Conservation (phyloP, 2,888 invertebrate species). For the Drosophila merina region DNA sequence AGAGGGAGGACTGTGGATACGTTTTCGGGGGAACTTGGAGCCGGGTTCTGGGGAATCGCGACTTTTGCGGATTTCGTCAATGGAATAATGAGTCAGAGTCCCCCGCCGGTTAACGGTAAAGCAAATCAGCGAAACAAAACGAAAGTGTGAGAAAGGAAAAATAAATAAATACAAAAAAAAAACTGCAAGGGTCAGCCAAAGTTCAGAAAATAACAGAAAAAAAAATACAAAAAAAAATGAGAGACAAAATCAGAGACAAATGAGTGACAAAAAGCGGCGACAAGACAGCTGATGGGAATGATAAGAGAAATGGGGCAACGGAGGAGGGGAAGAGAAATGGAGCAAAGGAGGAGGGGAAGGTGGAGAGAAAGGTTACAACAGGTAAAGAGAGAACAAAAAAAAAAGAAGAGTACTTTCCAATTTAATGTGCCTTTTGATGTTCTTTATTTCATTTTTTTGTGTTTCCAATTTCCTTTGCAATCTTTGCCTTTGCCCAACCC, state of each 20-base stretch:
- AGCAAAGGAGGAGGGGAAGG: background rate
- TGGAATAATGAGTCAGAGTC: slow-evolving; percentile 51
- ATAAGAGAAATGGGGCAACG: slow-evolving; percentile 14
- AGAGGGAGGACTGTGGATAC: background rate
- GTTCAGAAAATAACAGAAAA: background rate
- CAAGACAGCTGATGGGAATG: slow-evolving; percentile 12
- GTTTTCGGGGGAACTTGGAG: slow-evolving; percentile 1
- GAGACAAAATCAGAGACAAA: slow-evolving; percentile 15
- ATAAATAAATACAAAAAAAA: slow-evolving; percentile 10
- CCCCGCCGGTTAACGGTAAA: slow-evolving; percentile 35
- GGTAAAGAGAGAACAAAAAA: background rate
- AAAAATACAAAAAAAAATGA: background rate
- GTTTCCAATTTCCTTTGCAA: background rate
- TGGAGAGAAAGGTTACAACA: background rate
- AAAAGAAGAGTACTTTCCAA: background rate
- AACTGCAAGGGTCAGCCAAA: slow-evolving; percentile 19
- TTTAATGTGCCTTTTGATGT: background rate
- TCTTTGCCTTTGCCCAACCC: background rate
- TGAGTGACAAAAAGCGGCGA: slow-evolving; percentile 15
- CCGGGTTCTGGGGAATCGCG: slow-evolving; percentile 1
- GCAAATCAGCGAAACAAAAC: slow-evolving; percentile 15
- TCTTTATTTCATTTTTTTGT: background rate
- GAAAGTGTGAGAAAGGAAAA: slow-evolving; percentile 28
- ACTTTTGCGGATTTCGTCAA: slow-evolving; percentile 52
- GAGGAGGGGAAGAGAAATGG: background rate